These are phyloP conservation scores for Neodiprion fabricii DNA, from an alignment of 1,140 invertebrate species.

Conservation along the genomic window DNA sequence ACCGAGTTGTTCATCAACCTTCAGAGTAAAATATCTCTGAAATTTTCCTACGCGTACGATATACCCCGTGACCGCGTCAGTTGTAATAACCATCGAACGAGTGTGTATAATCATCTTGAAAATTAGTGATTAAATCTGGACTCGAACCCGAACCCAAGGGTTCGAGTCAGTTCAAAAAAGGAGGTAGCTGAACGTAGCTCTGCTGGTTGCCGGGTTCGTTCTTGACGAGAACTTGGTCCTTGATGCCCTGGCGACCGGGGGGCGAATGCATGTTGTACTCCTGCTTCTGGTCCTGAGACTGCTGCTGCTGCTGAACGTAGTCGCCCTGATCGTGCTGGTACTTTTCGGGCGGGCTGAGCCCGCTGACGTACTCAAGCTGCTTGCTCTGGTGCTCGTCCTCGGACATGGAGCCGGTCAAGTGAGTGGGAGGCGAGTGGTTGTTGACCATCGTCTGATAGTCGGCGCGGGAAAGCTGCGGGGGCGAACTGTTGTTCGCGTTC, in stretches of 20 bases:
- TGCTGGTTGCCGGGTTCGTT: constrained; percentile 67
- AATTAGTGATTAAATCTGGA: constrained; percentile 33
- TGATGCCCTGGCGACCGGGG: constrained; percentile 57
- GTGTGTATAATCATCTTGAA: no score
- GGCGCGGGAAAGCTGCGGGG: constrained; percentile 63
- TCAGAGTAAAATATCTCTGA: no score
- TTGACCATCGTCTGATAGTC: constrained; percentile 72
- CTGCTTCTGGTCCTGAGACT: constrained; percentile 61
- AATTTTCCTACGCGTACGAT: no score
- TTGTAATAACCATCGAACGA: no score
- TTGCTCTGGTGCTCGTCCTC: constrained; percentile 62
- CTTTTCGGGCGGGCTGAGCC: constrained; percentile 59
- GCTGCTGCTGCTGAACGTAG: constrained; percentile 60
- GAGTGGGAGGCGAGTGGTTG: constrained; percentile 68
- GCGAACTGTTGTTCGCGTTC: constrained; percentile 62
- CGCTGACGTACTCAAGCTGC: constrained; percentile 50
- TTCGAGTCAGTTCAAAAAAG: constrained; percentile 76
- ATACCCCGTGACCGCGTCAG: no score
- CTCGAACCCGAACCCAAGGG: constrained; percentile 42
- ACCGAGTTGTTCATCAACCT: no score
- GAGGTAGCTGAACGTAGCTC: constrained; percentile 73
- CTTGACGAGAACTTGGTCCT: constrained; percentile 66
- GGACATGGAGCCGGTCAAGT: constrained; percentile 58
- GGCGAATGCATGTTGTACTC: constrained; percentile 64
- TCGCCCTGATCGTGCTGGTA: constrained; percentile 67